Base-by-base conservation (phyloP, 2,113 vertebrate species). In the Tupaia tana region DNA sequence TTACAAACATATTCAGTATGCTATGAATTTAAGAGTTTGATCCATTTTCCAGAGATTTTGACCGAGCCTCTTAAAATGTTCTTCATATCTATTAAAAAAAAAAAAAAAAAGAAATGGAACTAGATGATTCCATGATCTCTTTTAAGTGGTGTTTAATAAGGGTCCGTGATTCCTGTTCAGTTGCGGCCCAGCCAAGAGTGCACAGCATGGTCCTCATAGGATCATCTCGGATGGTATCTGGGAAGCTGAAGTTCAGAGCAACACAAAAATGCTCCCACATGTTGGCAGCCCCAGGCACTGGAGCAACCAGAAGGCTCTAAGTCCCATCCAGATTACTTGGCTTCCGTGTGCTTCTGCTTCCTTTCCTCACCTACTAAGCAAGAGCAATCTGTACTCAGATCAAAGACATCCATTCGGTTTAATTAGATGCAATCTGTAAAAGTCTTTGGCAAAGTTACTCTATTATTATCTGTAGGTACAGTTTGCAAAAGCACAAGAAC, bases 381-480 rank as follows among this genome's bases (percentile, higher is more conserved):
- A 96, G 75, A 52, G 31, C 54, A 91, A 61, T 59, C 80, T 59
- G 27, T 75, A 81, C 18, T 67, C 84, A 95, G 91, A 96, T 97
- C 96, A 97, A 96, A 98, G 95, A 84, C 52, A 87, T n/a, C 31
- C 78, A 74, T 43, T 61, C 24, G n/a, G 73, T 71, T 95, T 95
- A 93, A 96, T 75, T 89, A 96, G 82, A 89, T 74, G 18, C 80
- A 74, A 89, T 89, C 96, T 84, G 58, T 77, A 92, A 95, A 92
- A 83, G 29, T 31, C 52, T 70, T 86, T 93, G 92, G 89, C 95
- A 95, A 92, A 92, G 63, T n/a, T 86, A 96, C 85, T 67, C 34
- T 92, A 84, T 95, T 78, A 96, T 96, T 96, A 92, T 79, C 95
- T 95, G 56, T 89, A 56, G 56, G 85, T 80, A 80, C 22, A 89